Percentiles rank a stretch among this genome's conserved stretches.
phyloP scores from a whole-genome alignment of 2,113 vertebrate genomes.

The Oriolus oriolus region DNA sequence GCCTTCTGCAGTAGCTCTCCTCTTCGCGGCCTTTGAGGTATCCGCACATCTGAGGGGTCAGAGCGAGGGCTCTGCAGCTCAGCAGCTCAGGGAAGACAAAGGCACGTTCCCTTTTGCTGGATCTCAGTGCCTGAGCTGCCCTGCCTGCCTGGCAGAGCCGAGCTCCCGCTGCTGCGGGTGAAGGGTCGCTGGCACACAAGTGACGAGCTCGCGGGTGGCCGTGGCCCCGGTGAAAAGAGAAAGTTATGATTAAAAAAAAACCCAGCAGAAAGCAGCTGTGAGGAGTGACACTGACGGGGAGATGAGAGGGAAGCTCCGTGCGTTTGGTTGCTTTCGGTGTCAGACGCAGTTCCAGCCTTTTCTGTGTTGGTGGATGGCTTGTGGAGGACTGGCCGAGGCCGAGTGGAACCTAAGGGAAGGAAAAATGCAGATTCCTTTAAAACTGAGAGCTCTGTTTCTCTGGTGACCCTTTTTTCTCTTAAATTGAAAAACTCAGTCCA shows the following conservation, averaged over 20 bases:
- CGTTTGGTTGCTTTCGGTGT: background rate
- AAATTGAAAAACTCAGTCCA: background rate
- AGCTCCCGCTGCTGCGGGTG: background rate
- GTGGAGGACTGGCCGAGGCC: background rate
- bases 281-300: background rate
- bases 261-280: background rate
- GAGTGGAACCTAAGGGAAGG: background rate
- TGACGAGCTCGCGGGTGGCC: background rate
- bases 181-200: background rate
- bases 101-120: background rate
- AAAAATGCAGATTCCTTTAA: background rate
- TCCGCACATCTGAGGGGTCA: conserved; percentile 31
- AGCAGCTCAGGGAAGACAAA: background rate
- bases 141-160: background rate
- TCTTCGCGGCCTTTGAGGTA: background rate
- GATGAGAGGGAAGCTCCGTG: background rate
- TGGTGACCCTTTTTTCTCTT: background rate
- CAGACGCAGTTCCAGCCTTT: background rate
- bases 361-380: background rate
- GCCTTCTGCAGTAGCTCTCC: background rate
- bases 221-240: background rate
- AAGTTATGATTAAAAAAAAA: background rate
- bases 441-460: background rate
- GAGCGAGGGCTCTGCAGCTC: background rate
- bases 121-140: background rate